Evolutionary conservation across 2,797 vertebrate species (phyloP), one percentile per base, ranked within the genome.

Genomic region (Synanceia verrucosa): DNA sequence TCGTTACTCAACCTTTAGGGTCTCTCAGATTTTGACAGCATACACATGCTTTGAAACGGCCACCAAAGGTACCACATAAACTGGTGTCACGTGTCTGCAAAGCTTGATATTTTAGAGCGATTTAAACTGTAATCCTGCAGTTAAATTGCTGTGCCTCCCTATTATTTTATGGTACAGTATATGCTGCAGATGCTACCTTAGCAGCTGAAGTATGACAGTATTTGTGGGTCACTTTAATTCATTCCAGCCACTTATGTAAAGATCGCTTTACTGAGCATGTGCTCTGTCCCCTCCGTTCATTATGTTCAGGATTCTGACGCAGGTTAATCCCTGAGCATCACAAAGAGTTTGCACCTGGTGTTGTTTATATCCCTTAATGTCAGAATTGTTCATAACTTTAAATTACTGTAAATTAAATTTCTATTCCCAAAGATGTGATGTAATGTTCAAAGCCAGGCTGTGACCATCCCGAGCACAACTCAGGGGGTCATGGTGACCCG

Each of bases 161-260:
- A n/a, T 57, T 51, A 24, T 23, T 11, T 14, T n/a, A 3, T 26
- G 13, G 24, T n/a, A 2, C 6, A 36, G 0, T 12, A 7, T 34
- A 26, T 33, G 6, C 9, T 46, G 9, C 2, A 23, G 21, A 26
- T 51, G 24, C 24, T 16, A 11, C 50, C 18, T 29, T 11, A 51
- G 36, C 37, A 41, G 50, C 55, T 65, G 18, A 33, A 46, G 9
- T 14, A 26, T n/a, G 36, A 14, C 36, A 53, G n/a, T 34, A 41
- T 58, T 6, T 61, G 43, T 51, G 19, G 52, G n/a, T 73, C 34
- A 13, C 19, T 16, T 65, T 73, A 50, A 24, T 39, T 64, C 18
- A 2, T 61, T 10, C 12, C 11, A 53, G n/a, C 21, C 26, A 36
- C n/a, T 52, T 41, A 53, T 58, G 33, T 31, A 14, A 29, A 63